Percentiles rank a stretch among this genome's conserved stretches.
phyloP scores from a whole-genome alignment of 2,113 vertebrate genomes.

The Xenopus tropicalis region UCB_Xtro_10.0 CM004443.2:41011501-41012000 shows the following conservation, averaged over 20 bases:
- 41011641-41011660: slow-evolving; percentile 11
- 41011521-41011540: slow-evolving; percentile 12
- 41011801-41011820: not conserved
- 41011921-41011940: no score
- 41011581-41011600: slow-evolving; percentile 28
- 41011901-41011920: no score
- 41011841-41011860: slow-evolving; percentile 1
- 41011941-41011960: no score
- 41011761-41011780: not conserved
- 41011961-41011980: no score
- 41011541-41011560: slow-evolving; percentile 31
- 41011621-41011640: slow-evolving; percentile 31
- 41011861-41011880: not conserved
- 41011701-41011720: not conserved
- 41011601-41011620: slow-evolving; percentile 39
- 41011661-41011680: slow-evolving; percentile 11
- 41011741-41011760: not conserved
- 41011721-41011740: not conserved
- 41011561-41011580: slow-evolving; percentile 39
- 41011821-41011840: not conserved
- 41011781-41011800: not conserved
- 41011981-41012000: no score
- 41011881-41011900: no score
- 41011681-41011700: slow-evolving; percentile 1
- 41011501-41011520: slow-evolving; percentile 18